Evolutionary conservation across 2,888 invertebrate genomes (phyloP), one percentile per base, ranked within the genome.

Genomic region (Malthinus seriepunctatus): DNA sequence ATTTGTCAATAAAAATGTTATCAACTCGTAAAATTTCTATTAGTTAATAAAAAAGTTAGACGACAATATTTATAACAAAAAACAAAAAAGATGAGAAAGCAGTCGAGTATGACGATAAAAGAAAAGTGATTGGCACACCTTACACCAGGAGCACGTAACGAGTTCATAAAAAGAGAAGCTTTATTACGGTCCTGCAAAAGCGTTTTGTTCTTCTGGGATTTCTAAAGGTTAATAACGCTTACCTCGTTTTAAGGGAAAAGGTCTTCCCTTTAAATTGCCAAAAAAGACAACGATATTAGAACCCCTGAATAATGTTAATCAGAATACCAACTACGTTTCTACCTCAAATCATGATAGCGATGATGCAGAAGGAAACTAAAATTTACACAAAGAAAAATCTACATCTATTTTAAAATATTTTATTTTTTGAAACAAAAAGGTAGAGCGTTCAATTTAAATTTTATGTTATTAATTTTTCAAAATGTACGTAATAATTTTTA

Each of bases 101-200:
- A 45, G 52, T 61, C 53, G 57, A 61, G 57, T 57, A 56, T 58
- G 58, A 51, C 53, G 53, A 62, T 63, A 63, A 63, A 63, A 62
- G 56, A 62, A 58, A 63, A 68, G 61, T 70, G 72, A 73, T 72
- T 71, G 73, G 70, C 67, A 66, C 70, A 71, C 70, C 73, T 69
- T 39, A 39, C 14, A 39, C 15, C 32, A 35, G 51, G 50, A 66
- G 67, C 67, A 70, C 67, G 69, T 72, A 73, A 73, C 71, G 71
- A 70, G 71, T 74, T 68, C 73, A 73, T 75, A 76, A 75, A 76
- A 73, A 69, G 68, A 69, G 69, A 69, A 60, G 67, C 67, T 75
- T 75, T 75, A 76, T 74, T 75, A 72, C 73, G 72, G 71, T 73
- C 74, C 74, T 71, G 69, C 67, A 70, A 72, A 73, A 75, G 69